Conservation (phyloP, 2,113 vertebrate genomes). For the Archilochus colubris region DNA sequence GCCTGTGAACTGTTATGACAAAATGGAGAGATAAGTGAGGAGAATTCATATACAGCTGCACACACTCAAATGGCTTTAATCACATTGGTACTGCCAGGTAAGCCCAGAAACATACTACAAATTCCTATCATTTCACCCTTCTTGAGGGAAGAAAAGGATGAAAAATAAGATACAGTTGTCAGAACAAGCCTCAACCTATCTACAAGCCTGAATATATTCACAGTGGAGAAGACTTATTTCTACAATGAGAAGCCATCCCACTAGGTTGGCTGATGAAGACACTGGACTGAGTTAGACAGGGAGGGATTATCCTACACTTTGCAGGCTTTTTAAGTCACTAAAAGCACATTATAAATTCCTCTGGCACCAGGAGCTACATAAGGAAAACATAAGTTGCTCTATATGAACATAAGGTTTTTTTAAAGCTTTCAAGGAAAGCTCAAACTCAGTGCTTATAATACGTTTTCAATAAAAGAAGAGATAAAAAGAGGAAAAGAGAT, state of each 20-base stretch:
- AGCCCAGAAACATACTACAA: not conserved
- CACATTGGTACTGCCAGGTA: not conserved
- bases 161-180: not conserved
- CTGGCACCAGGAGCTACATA: conserved; percentile 50
- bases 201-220: not conserved
- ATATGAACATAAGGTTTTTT: not conserved
- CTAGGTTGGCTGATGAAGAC: not conserved
- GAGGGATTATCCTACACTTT: not conserved
- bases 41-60: not conserved
- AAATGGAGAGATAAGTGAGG: not conserved
- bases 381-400: conserved; percentile 50
- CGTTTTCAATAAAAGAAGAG: conserved; percentile 11
- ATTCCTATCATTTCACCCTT: not conserved
- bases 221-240: not conserved
- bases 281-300: not conserved
- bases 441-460: conserved; percentile 3
- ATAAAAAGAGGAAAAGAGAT: conserved; percentile 25
- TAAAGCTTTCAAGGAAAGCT: conserved; percentile 51
- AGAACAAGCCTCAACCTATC: not conserved
- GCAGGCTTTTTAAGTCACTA: conserved; percentile 16
- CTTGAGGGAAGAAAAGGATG: not conserved
- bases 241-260: not conserved
- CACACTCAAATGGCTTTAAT: not conserved
- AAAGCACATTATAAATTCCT: conserved; percentile 43
- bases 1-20: not conserved